Evolutionary conservation across 2,113 vertebrate genomes (phyloP), one percentile per base, ranked within the genome.

Genomic region (Pachyramphus minor): DNA sequence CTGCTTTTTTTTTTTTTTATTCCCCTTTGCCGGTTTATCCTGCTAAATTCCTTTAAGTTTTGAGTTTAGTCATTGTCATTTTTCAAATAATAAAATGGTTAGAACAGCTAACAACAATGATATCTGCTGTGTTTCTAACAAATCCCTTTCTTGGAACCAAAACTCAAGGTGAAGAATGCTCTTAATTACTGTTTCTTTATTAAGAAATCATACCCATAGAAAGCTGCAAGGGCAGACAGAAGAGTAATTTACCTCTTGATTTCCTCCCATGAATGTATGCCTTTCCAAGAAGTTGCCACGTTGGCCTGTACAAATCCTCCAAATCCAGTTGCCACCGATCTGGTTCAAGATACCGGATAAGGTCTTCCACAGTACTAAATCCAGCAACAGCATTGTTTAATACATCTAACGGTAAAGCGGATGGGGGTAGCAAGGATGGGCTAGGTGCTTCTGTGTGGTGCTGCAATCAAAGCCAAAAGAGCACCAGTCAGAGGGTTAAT

Each of bases 301-400:
- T 97, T 72, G 99, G 99, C 96, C 98, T 99, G 96, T 99, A 99
- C 21, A 99, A 82, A 77, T 99, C 99, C 73, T 99, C 99, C 97
- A 99, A 98, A 95, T 99, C 99, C 97, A 99, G 95, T 71, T 99
- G 99, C 99, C 99, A 99, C 75, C 98, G 97, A 15, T 99, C 99
- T 3, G 99, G 99, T 93, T 99, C 99, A 39, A 99, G 98, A 83
- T 99, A 99, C 47, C 99, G 99, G 97, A 99, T 99, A n/a, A 99
- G 98, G 89, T 99, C 99, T 97, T 99, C 99, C 97, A 99, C 97
- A 1, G 99, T 99, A 83, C 98, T 97, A 21, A 99, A 98, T 18
- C 95, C 98, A 28, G 98, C 96, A 15, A 99, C 98, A 0, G 98
- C 98, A 1, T 99, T 98, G 62, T 98, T 99, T 53, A 99, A 91